Evolutionary conservation across 2,113 vertebrate species (phyloP).

Genomic region (Indicator maculatus): DNA sequence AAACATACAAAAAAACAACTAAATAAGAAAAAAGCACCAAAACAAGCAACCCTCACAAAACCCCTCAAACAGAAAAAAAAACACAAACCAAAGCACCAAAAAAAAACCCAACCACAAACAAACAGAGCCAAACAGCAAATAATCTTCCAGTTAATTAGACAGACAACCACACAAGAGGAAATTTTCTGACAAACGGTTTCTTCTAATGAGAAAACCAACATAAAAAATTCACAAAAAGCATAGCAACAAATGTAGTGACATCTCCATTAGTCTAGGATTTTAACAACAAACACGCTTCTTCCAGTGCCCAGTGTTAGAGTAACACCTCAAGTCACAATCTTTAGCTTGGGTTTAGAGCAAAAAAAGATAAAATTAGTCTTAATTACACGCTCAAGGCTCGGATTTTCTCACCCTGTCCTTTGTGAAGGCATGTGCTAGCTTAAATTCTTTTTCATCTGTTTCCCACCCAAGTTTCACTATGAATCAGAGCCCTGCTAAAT

Average conservation of each 20-base stretch:
- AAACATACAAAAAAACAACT: background rate
- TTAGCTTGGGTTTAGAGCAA: background rate
- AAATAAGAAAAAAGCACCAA: background rate
- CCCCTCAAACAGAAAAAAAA: background rate
- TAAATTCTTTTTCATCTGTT: background rate
- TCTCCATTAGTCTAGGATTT: background rate
- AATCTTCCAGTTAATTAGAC: background rate
- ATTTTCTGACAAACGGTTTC: background rate
- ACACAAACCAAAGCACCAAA: too few species aligned
- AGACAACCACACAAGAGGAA: rapidly evolving
- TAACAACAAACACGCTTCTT: background rate
- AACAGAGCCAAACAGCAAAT: background rate
- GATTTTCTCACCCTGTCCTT: background rate
- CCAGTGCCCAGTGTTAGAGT: rapidly evolving
- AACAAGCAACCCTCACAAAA: background rate
- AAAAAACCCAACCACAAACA: too few species aligned
- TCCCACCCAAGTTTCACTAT: background rate
- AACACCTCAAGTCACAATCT: background rate
- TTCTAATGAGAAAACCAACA: background rate
- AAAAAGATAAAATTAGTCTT: background rate
- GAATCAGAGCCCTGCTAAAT: background rate
- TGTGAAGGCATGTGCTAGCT: background rate
- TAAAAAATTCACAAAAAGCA: background rate
- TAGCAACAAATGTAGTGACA: background rate
- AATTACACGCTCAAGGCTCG: background rate